Percentiles rank a stretch among this genome's conserved stretches.
Evolutionary conservation across 2,797 vertebrate species (phyloP).

Genomic region (Chloroceryle inda): DNA sequence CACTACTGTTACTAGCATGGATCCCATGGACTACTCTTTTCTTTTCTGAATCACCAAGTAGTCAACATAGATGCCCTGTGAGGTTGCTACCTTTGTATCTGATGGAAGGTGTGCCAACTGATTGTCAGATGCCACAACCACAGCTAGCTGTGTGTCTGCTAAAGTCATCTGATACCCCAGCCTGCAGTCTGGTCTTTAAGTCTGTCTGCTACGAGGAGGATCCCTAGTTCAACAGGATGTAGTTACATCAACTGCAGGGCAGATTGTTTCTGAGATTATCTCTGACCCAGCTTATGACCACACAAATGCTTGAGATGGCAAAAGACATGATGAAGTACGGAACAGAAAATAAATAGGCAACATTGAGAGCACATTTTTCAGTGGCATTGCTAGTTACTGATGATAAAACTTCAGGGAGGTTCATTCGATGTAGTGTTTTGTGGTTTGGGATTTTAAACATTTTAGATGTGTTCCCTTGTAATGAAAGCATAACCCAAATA

Average conservation of each 20-base stretch:
- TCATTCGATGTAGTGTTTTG: not conserved
- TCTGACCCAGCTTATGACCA: not conserved
- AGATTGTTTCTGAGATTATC: not conserved
- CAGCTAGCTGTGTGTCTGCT: not conserved
- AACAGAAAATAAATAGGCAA: not conserved
- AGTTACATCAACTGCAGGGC: not conserved
- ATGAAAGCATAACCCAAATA: not conserved
- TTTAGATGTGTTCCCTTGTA: not conserved
- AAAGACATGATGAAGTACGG: not conserved
- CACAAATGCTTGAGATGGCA: not conserved
- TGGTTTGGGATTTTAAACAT: not conserved
- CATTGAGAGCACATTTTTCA: not conserved
- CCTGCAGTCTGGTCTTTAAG: not conserved
- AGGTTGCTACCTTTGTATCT: not conserved
- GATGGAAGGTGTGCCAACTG: not conserved
- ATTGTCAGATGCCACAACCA: not conserved
- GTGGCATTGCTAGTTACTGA: not conserved
- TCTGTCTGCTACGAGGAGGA: not conserved
- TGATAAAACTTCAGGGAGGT: not conserved
- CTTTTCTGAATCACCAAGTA: not conserved
- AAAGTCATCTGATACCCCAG: not conserved
- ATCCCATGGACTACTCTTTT: not conserved
- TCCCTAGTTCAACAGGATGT: not conserved
- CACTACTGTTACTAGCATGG: fast-evolving
- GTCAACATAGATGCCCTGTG: not conserved